Evolutionary conservation across 2,797 vertebrate species (phyloP), one percentile per base, ranked within the genome.

Genomic region (Sebastolobus altivelis): DNA sequence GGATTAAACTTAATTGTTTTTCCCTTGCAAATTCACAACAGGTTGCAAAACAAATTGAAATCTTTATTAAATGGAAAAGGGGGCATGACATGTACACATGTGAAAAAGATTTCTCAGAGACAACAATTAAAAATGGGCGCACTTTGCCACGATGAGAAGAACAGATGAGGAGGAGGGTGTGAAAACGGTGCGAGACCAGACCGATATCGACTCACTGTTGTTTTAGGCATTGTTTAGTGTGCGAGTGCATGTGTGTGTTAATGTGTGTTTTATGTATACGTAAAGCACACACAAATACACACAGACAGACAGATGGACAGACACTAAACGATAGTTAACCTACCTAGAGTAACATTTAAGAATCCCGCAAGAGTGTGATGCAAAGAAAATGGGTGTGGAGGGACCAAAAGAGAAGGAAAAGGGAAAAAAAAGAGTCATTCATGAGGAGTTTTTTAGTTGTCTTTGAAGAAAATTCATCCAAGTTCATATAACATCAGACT

Each of bases 341-440:
- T 96, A 96, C 96, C 96, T 96, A 96, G 95, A 94, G 90, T 94
- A 93, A 96, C 90, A 95, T 95, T 95, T 93, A 94, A 96, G 95
- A 95, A 92, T 96, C 95, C 95, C 88, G 89, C 90, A 94, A 94
- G 93, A 95, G 91, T 95, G 89, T 93, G 93, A 95, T 93, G 94
- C 94, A 94, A 94, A 93, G 91, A 91, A 93, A 93, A 94, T 94
- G 92, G 93, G 91, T 93, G 94, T 95, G 91, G 90, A 92, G 80
- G 89, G 94, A 93, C 90, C 90, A 92, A 92, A 92, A 94, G 90
- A 94, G 88, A 93, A 87, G 90, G 89, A 91, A 92, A 93, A 90
- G 78, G 87, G 77, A 71, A 72, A 85, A 85, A 90, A 90, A 89
- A 86, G 55, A 89, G 93, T 95, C 91, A 94, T 91, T 95, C 84